phyloP scores from a whole-genome alignment of 2,888 invertebrate species.

The Chalcosyrphus nemorum region DNA sequence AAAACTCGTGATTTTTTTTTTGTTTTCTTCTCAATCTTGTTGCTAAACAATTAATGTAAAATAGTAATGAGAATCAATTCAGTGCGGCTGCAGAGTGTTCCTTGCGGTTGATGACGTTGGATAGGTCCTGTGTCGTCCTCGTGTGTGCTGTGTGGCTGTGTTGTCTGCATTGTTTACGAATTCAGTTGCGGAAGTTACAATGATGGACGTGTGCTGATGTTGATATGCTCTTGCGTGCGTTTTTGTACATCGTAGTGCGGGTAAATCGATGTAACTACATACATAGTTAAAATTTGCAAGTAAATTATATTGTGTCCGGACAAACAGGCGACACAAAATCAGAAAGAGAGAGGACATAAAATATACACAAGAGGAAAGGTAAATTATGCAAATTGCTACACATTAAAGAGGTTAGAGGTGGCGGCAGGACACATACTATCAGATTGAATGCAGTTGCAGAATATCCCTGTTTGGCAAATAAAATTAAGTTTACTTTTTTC shows the following conservation, averaged over 20 bases:
- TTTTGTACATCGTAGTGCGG: not conserved
- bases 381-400: conserved; percentile 65
- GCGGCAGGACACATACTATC: not conserved
- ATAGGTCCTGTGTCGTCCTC: not conserved
- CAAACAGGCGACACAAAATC: not conserved
- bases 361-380: conserved; percentile 44
- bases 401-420: conserved; percentile 25
- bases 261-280: conserved; percentile 36
- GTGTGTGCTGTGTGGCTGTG: not conserved
- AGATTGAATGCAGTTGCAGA: not conserved
- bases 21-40: not conserved
- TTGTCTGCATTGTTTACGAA: not conserved
- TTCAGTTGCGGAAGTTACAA: conserved; percentile 36
- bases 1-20: conserved; percentile 46
- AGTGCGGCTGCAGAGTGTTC: conserved; percentile 20
- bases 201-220: conserved; percentile 34
- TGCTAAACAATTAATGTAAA: conserved; percentile 55
- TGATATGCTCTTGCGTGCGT: conserved; percentile 16
- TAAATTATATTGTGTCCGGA: conserved; percentile 43
- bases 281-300: conserved; percentile 30
- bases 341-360: not conserved
- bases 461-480: no score
- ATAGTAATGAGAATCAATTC: conserved; percentile 61
- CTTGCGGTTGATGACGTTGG: conserved; percentile 22
- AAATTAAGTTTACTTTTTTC: not conserved